Evolutionary conservation across 2,797 vertebrate genomes (phyloP), one percentile per base, ranked within the genome.

Genomic region (Labeo calbasu): DNA sequence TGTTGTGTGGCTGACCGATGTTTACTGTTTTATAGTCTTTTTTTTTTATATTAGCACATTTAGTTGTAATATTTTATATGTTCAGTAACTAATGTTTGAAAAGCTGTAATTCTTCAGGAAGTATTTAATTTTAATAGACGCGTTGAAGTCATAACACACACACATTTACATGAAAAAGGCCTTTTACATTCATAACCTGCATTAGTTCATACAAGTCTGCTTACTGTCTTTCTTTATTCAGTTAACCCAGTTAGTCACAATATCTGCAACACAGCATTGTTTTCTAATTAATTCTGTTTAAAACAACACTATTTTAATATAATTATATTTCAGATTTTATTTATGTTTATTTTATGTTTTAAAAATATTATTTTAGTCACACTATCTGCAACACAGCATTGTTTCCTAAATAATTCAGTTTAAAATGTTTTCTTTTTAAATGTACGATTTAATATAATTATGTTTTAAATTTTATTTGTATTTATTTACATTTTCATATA

Each of bases 211-310:
- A n/a, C 7, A 23, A 23, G 53, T 55, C 63, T 82, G 25, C 23
- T 63, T 63, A 28, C 14, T 15, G 2, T 28, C 25, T 88, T 80
- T 32, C 28, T 88, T 80, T 75, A n/a, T 73, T 59, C 50, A 2
- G 51, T 46, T 83, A 63, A 69, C 79, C 50, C 50, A 51, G 50
- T 88, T 85, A 81, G 55, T 77, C 28, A 32, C 28, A 32, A 32
- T 32, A 32, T 32, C 85, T 36, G 32, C 32, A 36, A 5, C 32
- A 36, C 32, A 36, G 76, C 71, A 82, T 21, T n/a, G 55, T 50
- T 59, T 50, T 2, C 81, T 23, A 66, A 23, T 9, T 36, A 4
- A n/a, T 46, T 19, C 1, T 2, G 1, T 43, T n/a, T 25, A 28
- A 51, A 53, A 53, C 25, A 12, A 32, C 14, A 40, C 14, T 50